A percentile compares a stretch with the other conserved stretches of the same genome.
These are phyloP conservation scores for Martes martes DNA, from an alignment of 2,113 vertebrate genomes.

Conservation along the genomic window DNA sequence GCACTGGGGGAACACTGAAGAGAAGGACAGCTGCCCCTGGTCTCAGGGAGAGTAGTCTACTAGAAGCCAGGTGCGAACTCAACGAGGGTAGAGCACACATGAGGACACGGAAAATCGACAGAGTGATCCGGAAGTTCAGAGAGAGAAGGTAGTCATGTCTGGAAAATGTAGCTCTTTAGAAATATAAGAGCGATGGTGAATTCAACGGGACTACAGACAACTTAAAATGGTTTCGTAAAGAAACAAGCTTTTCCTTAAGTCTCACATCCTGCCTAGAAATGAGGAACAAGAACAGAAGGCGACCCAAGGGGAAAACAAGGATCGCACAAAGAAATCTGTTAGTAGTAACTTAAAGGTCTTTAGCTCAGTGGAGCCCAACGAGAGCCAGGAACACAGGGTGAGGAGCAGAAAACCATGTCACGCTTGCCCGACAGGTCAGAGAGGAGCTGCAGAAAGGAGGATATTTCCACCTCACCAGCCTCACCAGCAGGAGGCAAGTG, in stretches of 20 bases:
- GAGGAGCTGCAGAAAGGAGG: background rate
- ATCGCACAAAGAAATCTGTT: background rate
- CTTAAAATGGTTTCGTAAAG: background rate
- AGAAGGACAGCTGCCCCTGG: background rate
- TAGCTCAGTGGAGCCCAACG: background rate
- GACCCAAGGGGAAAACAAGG: background rate
- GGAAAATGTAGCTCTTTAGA: constrained; percentile 6
- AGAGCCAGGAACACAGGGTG: background rate
- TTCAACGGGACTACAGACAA: background rate
- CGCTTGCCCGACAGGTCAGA: background rate
- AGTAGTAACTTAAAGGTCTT: background rate
- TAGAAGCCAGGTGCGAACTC: background rate
- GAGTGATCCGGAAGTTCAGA: background rate
- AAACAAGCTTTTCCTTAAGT: background rate
- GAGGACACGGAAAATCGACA: background rate
- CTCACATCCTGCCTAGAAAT: background rate
- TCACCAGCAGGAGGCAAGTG: background rate
- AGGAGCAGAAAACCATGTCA: background rate
- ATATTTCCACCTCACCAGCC: background rate
- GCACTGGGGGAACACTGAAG: background rate
- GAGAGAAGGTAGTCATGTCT: background rate
- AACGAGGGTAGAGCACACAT: background rate
- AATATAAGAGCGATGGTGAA: background rate
- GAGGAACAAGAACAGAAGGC: background rate
- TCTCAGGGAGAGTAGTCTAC: background rate